These are phyloP conservation scores for Grapholita molesta DNA, from an alignment of 1,140 invertebrate species.

Conservation along the genomic window DNA sequence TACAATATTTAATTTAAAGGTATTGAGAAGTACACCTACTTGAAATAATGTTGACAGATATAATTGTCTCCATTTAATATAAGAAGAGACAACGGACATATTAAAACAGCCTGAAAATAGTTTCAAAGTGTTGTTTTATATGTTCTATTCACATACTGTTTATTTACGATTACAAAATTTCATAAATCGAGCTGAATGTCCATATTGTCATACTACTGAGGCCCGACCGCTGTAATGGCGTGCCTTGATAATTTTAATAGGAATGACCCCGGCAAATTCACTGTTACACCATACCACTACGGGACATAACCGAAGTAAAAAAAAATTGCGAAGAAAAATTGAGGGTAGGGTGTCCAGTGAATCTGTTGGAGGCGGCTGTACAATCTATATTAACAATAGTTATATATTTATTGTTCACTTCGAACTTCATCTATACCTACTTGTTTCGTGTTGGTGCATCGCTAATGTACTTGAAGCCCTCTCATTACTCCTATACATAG, in stretches of 20 bases:
- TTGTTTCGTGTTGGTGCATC: constrained; percentile 69
- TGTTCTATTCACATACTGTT: constrained; percentile 46
- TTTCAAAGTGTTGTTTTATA: constrained; percentile 15
- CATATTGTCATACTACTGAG: constrained; percentile 60
- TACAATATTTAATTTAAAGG: constrained; percentile 22
- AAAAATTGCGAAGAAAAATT: background rate
- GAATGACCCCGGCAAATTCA: constrained; percentile 35
- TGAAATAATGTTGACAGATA: constrained; percentile 12
- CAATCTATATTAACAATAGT: constrained; percentile 31
- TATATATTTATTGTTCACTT: constrained; percentile 59
- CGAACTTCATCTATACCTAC: constrained; percentile 63
- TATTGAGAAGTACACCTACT: constrained; percentile 16
- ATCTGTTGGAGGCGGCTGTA: constrained; percentile 37
- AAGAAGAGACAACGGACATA: constrained; percentile 12
- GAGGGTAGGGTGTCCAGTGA: constrained; percentile 19
- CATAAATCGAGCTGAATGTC: constrained; percentile 46
- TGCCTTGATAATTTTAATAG: constrained; percentile 33
- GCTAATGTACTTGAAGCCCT: constrained; percentile 61
- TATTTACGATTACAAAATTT: constrained; percentile 44
- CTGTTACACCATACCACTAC: background rate
- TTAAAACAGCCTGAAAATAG: constrained; percentile 14
- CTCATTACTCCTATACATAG: constrained; percentile 49
- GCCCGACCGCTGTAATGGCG: constrained; percentile 33
- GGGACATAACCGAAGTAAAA: background rate
- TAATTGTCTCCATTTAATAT: constrained; percentile 16